These are phyloP conservation scores for Ophion ventricosus DNA, from an alignment of 2,888 invertebrate species.

Conservation along the genomic window DNA sequence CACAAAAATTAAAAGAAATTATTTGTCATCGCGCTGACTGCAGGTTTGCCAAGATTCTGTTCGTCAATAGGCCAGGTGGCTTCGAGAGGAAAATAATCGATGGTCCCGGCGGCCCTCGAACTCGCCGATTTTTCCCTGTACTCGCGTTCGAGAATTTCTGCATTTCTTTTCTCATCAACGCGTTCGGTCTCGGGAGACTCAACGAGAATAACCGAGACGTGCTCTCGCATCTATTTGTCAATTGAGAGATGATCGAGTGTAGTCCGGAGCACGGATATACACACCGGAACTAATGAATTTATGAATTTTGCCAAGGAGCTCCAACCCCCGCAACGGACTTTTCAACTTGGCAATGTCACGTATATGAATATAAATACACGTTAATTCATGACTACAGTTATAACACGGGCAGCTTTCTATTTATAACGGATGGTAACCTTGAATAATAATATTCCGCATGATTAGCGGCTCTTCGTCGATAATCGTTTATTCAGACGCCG, in stretches of 20 bases:
- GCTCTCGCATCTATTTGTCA: constrained; percentile 54
- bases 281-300: constrained; percentile 30
- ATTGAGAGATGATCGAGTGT: constrained; percentile 42
- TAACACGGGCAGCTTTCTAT: constrained; percentile 36
- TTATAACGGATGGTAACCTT: constrained; percentile 65
- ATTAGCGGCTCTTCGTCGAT: constrained; percentile 67
- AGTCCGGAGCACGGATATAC: constrained; percentile 2
- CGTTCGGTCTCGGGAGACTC: constrained; percentile 9
- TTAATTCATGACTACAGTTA: constrained; percentile 26
- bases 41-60: no score
- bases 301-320: constrained; percentile 47
- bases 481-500: constrained; percentile 69
- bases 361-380: constrained; percentile 2
- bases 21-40: no score
- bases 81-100: neutral
- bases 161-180: neutral
- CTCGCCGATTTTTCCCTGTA: neutral
- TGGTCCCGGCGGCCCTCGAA: neutral
- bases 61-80: neutral
- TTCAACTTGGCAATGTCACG: neutral
- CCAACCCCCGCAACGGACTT: neutral
- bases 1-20: no score
- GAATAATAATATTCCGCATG: constrained; percentile 70
- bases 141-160: neutral
- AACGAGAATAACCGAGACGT: constrained; percentile 45